Evolutionary conservation across 2,113 vertebrate genomes (phyloP).

Genomic region (Sterrhoptilus dennistouni): DNA sequence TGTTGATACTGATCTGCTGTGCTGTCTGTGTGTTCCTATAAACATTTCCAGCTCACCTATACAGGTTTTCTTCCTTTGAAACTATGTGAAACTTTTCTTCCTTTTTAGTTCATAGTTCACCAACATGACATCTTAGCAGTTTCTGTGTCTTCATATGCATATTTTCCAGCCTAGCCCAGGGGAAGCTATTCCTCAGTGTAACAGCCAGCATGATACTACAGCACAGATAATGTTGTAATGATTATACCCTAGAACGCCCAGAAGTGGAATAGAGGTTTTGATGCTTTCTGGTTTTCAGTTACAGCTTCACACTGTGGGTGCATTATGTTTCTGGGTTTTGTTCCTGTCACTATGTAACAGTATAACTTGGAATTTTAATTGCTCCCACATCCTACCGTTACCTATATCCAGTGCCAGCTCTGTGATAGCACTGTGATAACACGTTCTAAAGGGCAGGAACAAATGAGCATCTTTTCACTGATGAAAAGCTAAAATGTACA

Average conservation of each 20-base stretch:
- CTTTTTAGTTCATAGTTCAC: neutral
- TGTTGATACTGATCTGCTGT: neutral
- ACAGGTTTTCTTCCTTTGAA: neutral
- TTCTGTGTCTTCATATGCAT: neutral
- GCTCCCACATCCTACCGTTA: neutral
- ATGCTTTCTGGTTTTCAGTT: slow-evolving; percentile 17
- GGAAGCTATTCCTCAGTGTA: neutral
- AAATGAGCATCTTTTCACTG: slow-evolving; percentile 11
- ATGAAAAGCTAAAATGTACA: slow-evolving; percentile 22
- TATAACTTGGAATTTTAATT: slow-evolving; percentile 53
- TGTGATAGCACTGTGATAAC: slow-evolving; percentile 14
- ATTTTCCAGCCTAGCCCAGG: neutral
- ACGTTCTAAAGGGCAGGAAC: slow-evolving; percentile 11
- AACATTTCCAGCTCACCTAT: neutral
- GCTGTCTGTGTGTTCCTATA: neutral
- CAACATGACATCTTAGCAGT: neutral
- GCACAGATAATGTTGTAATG: neutral
- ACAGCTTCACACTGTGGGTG: neutral
- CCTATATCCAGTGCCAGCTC: neutral
- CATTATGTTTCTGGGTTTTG: slow-evolving; percentile 22
- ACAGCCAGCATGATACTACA: neutral
- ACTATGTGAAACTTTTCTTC: neutral
- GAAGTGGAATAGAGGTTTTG: neutral
- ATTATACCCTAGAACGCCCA: neutral
- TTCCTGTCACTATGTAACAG: slow-evolving; percentile 43